Percentiles rank a stretch among this genome's conserved stretches.
Conservation (phyloP, 1,140 invertebrate species). For the Halesus radiatus region DNA sequence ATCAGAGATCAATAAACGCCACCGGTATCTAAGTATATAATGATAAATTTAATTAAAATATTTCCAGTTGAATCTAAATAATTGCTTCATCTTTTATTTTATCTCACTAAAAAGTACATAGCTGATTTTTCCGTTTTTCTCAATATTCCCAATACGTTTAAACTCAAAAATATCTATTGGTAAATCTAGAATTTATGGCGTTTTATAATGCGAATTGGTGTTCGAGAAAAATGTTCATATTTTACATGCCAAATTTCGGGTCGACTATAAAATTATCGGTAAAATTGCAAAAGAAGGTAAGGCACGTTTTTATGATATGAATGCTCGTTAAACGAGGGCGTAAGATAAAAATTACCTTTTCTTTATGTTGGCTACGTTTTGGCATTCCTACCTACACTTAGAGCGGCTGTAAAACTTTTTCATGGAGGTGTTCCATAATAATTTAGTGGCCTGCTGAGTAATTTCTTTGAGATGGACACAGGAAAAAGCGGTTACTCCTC, state of each 20-base stretch:
- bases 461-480: no score
- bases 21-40: no score
- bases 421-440: neutral
- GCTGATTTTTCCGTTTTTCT: no score
- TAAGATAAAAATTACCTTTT: conserved; percentile 26
- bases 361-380: conserved; percentile 31
- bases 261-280: conserved; percentile 22
- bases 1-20: no score
- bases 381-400: neutral
- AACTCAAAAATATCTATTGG: neutral
- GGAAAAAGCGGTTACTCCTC: no score
- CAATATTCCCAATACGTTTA: neutral
- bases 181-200: neutral
- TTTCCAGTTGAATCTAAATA: no score
- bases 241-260: conserved; percentile 4
- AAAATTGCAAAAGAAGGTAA: conserved; percentile 20
- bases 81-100: no score
- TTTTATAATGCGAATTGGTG: conserved; percentile 8
- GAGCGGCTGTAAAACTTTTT: neutral
- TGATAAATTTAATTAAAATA: no score
- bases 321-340: conserved; percentile 21
- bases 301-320: conserved; percentile 31
- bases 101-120: no score
- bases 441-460: no score
- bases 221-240: neutral